Percentiles rank a stretch among this genome's conserved stretches.
Conservation (phyloP, 2,113 vertebrate species). For the Paracanthobrama guichenoti region DNA sequence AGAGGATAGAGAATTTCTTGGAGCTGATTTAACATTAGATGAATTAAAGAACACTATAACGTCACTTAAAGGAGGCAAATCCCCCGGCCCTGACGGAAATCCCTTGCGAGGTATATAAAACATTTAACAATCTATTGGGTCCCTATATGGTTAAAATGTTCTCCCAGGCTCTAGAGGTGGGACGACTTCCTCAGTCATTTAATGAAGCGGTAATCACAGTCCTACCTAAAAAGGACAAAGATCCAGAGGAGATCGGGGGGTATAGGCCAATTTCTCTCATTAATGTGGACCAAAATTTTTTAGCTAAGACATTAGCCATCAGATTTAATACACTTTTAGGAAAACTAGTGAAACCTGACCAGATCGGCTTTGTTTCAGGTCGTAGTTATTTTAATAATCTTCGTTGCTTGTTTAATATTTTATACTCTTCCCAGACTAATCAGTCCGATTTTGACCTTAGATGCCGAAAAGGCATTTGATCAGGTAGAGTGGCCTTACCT, state of each 20-base stretch:
- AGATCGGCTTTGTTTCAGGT: conserved; percentile 7
- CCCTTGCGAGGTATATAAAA: not conserved
- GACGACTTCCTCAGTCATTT: not conserved
- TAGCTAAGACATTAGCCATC: not conserved
- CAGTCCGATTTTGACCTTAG: not conserved
- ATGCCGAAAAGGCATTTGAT: not conserved
- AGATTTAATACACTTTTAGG: not conserved
- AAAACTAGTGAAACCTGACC: conserved; percentile 10
- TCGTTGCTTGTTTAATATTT: not conserved
- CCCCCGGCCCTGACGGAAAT: not conserved
- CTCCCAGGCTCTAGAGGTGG: not conserved
- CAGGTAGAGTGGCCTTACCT: not conserved
- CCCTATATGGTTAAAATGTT: not conserved
- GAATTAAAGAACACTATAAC: not conserved
- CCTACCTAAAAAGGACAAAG: not conserved
- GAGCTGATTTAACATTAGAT: not conserved
- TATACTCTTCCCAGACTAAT: conserved; percentile 12
- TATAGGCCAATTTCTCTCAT: conserved; percentile 4
- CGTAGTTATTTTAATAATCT: not conserved
- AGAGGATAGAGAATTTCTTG: not conserved
- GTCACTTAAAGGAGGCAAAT: not conserved
- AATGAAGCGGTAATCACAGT: not conserved
- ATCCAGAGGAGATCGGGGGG: not conserved
- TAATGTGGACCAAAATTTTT: not conserved
- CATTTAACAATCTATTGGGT: not conserved